phyloP scores from a whole-genome alignment of 2,797 vertebrate species.

The Megalops cyprinoides region DNA sequence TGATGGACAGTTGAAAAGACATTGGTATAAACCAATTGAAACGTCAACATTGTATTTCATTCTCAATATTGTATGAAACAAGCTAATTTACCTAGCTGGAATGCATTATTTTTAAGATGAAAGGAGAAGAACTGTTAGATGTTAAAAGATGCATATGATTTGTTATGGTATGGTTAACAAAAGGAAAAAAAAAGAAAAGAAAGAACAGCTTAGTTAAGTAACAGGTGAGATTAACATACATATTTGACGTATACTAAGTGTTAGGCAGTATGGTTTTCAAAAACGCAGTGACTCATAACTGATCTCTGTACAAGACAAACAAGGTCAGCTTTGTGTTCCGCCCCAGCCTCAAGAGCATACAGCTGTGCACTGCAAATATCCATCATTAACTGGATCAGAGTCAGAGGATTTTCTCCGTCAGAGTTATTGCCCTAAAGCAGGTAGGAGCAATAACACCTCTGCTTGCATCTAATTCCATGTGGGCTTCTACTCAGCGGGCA shows the following conservation, averaged over 20 bases:
- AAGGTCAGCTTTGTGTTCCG: neutral
- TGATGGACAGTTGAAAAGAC: neutral
- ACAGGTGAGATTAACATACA: neutral
- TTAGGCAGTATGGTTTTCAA: neutral
- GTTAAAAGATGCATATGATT: too few species aligned
- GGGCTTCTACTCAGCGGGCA: constrained; percentile 2
- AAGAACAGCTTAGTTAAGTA: too few species aligned
- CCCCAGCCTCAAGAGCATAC: neutral
- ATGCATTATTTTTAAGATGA: neutral
- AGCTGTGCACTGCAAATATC: constrained; percentile 6
- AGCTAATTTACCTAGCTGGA: neutral
- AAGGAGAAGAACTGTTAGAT: neutral
- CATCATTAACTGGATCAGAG: neutral
- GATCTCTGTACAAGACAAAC: neutral
- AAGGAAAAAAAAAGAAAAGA: too few species aligned
- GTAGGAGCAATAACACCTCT: neutral
- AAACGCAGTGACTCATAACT: neutral
- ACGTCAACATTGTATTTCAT: neutral
- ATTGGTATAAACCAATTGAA: neutral
- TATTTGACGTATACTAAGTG: neutral
- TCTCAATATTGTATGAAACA: neutral
- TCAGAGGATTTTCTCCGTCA: neutral
- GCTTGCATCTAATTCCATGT: neutral
- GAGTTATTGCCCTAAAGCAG: constrained; percentile 13
- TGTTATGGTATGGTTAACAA: too few species aligned